Percentiles rank a stretch among this genome's conserved stretches.
Conservation (phyloP, 2,797 vertebrate species). For the Crax fasciolata region DNA sequence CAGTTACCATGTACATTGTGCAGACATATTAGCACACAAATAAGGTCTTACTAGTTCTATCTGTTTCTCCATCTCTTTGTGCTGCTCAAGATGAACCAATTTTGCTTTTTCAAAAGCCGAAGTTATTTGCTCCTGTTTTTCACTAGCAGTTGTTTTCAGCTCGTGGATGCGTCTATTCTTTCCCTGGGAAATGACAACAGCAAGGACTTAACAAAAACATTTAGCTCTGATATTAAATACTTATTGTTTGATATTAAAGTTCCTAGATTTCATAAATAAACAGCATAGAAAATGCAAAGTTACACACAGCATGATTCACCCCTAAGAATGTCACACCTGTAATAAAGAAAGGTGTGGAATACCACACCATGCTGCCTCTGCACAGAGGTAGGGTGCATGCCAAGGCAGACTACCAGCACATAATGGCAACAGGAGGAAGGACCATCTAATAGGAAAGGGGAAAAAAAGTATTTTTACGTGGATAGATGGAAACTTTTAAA, state of each 20-base stretch:
- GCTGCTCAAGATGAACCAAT: conserved; percentile 83
- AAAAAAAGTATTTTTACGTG: neutral
- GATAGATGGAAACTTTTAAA: neutral
- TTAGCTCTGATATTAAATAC: neutral
- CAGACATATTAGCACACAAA: neutral
- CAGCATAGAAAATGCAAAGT: neutral
- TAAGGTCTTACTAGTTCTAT: conserved; percentile 86
- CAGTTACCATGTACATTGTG: neutral
- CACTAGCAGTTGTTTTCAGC: conserved; percentile 84
- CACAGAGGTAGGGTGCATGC: neutral
- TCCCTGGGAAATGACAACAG: conserved; percentile 78
- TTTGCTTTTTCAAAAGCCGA: conserved; percentile 87
- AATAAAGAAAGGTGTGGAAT: accelerated
- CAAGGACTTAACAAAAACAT: neutral
- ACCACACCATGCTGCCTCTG: neutral
- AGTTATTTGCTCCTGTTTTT: conserved; percentile 86
- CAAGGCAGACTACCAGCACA: neutral
- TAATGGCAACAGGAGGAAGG: neutral
- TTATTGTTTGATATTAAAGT: neutral
- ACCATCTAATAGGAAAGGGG: neutral
- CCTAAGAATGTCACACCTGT: neutral
- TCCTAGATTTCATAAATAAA: neutral
- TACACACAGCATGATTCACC: neutral
- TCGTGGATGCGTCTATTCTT: conserved; percentile 84
- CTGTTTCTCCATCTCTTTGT: conserved; percentile 87